Evolutionary conservation across 1,140 invertebrate species (phyloP), one percentile per base, ranked within the genome.

Genomic region (Mactra quadrangularis): DNA sequence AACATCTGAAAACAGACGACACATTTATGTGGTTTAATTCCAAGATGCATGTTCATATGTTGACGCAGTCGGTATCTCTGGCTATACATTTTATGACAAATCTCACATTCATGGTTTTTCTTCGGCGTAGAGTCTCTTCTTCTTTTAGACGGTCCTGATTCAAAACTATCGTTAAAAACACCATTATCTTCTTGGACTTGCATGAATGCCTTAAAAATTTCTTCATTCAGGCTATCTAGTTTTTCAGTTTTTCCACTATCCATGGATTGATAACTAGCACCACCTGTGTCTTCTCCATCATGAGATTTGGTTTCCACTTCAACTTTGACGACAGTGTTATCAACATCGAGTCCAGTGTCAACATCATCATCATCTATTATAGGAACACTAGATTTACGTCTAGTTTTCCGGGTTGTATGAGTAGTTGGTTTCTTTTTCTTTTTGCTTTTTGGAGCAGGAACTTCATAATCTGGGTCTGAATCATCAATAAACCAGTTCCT

Each of bases 41-140:
- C 74, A n/a, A 60, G 25, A 62, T 76, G 74, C 19, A 27, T 45
- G 45, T 60, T 57, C 74, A 76, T 76, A 50, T 76, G 74, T 35
- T 76, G 53, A 13, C 27, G 62, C 15, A 76, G 29, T 9, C 74
- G 55, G 33, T 76, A 76, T 22, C 47, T 57, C 35, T 60, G 55
- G 3, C 57, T 45, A 35, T 60, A 76, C 7, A 62, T 45, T 41
- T 76, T 76, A 19, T 62, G 19, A 15, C 74, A 76, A 22, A 72
- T 15, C 11, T 57, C 70, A 57, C 70, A 72, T 19, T 68, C 64
- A 68, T 68, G 70, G 33, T 72, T n/a, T 4, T 50, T 31, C n/a
- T n/a, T n/a, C n/a, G n/a, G n/a, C n/a, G n/a, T n/a, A n/a, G n/a
- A n/a, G 47, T 50, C 11, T 50, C n/a, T 50, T 50, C 47, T 50